phyloP scores from a whole-genome alignment of 2,888 invertebrate species.

The Monochamus alternatus region DNA sequence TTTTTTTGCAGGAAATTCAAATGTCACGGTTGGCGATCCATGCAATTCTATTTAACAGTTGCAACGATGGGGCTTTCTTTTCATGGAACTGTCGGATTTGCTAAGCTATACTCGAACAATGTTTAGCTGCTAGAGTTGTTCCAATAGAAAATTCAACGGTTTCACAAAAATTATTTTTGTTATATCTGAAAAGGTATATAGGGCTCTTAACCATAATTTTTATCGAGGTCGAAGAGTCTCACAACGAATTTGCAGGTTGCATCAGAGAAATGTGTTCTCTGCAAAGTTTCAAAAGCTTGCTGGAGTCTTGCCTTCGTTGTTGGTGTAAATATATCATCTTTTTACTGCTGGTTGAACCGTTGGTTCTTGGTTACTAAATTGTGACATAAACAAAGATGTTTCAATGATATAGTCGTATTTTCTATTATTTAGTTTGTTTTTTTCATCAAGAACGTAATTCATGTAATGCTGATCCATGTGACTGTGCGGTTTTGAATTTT shows the following conservation, averaged over 20 bases:
- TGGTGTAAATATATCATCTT: conserved; percentile 62
- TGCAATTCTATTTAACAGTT: no score
- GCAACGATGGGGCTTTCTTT: no score
- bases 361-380: conserved; percentile 11
- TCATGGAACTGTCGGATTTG: no score
- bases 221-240: conserved; percentile 66
- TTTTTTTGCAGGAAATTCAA: no score
- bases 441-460: conserved; percentile 11
- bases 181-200: no score
- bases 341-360: conserved; percentile 60
- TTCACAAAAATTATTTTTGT: no score
- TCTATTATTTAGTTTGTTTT: conserved; percentile 23
- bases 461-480: neutral
- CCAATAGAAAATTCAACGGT: no score
- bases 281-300: conserved; percentile 65
- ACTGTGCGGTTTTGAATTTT: neutral
- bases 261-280: conserved; percentile 65
- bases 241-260: conserved; percentile 66
- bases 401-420: conserved; percentile 36
- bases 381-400: conserved; percentile 33
- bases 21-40: no score
- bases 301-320: conserved; percentile 63
- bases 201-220: no score
- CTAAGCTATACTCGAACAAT: no score
- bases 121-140: no score